Conservation (phyloP, 2,113 vertebrate species). For the Catharus minimus region DNA sequence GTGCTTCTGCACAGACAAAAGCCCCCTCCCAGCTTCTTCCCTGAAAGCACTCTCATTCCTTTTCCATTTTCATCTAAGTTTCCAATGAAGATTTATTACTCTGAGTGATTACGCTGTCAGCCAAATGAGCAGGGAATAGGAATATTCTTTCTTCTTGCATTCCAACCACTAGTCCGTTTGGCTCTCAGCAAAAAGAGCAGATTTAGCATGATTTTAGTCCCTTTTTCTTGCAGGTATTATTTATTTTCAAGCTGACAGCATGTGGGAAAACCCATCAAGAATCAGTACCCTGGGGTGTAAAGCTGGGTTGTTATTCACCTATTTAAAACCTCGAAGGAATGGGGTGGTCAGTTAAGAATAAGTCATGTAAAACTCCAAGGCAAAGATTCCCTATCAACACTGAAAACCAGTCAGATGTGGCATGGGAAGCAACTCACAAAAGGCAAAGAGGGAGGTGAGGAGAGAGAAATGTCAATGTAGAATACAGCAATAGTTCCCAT, state of each 20-base stretch:
- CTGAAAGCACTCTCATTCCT: background rate
- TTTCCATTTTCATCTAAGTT: conserved; percentile 26
- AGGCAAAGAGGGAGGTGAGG: background rate
- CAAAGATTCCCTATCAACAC: background rate
- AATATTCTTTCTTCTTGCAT: conserved; percentile 37
- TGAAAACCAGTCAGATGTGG: background rate
- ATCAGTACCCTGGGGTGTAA: background rate
- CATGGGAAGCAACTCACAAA: background rate
- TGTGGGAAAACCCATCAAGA: conserved; percentile 27
- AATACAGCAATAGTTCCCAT: background rate
- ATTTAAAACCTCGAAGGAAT: conserved; percentile 13
- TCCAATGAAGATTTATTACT: conserved; percentile 56
- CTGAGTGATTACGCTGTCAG: background rate
- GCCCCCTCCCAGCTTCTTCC: background rate
- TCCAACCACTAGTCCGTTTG: background rate
- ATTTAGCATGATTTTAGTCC: background rate
- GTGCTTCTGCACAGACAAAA: background rate
- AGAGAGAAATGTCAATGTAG: conserved; percentile 4
- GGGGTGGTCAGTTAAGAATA: conserved; percentile 1
- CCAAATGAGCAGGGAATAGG: conserved; percentile 13
- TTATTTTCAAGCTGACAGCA: conserved; percentile 32
- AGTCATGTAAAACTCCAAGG: background rate
- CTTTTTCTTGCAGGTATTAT: conserved; percentile 17
- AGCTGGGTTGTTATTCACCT: conserved; percentile 27
- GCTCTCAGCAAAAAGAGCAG: background rate